These are phyloP conservation scores for Apogon talboti DNA, from an alignment of 2,797 vertebrate species.

Conservation along the genomic window DNA sequence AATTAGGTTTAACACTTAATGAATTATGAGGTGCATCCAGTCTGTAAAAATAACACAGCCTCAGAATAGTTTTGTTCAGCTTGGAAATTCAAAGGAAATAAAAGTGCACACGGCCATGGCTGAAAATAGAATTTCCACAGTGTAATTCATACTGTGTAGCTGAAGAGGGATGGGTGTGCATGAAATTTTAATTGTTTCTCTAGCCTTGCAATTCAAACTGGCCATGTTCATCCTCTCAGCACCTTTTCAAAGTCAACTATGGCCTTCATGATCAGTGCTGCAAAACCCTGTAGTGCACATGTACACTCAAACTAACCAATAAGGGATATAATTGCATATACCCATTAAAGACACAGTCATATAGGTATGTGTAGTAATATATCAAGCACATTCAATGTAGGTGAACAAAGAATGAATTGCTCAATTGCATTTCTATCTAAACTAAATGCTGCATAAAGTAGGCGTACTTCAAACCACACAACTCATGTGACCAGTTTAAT, in stretches of 20 bases:
- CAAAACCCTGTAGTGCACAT: no score
- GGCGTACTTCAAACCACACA: conserved; percentile 20
- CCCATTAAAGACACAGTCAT: not conserved
- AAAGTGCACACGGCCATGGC: conserved; percentile 20
- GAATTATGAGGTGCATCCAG: conserved; percentile 41
- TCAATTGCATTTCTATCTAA: conserved; percentile 15
- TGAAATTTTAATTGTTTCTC: conserved; percentile 67
- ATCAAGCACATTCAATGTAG: not conserved
- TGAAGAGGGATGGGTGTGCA: conserved; percentile 54
- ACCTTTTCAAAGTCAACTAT: conserved; percentile 23
- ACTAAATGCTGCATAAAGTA: conserved; percentile 28
- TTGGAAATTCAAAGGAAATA: conserved; percentile 57
- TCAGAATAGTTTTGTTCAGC: conserved; percentile 39
- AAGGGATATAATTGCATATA: no score
- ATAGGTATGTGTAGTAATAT: conserved; percentile 8
- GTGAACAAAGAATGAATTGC: conserved; percentile 5
- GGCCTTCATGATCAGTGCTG: conserved; percentile 29
- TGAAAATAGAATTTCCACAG: conserved; percentile 50
- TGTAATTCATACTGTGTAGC: conserved; percentile 41
- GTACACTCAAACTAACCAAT: no score
- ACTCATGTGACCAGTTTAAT: conserved; percentile 48
- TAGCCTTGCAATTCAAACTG: conserved; percentile 43
- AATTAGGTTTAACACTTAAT: conserved; percentile 50
- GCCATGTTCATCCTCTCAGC: conserved; percentile 34
- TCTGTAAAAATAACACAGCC: conserved; percentile 44